Percentiles rank a stretch among this genome's conserved stretches.
phyloP scores from a whole-genome alignment of 2,113 vertebrate genomes.

The Thalassoma bifasciatum region DNA sequence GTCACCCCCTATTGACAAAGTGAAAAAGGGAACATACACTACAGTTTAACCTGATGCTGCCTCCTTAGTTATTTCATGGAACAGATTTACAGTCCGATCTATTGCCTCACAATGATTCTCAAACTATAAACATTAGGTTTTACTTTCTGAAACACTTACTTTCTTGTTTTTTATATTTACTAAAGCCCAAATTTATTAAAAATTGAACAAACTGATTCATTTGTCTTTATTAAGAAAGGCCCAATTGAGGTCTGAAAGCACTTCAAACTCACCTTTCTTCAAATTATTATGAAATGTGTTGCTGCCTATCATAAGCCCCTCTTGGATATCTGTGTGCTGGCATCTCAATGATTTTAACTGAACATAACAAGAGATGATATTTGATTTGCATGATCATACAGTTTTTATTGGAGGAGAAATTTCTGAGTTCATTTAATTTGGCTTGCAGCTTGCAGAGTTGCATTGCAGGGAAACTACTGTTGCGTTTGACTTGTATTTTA shows the following conservation, averaged over 20 bases:
- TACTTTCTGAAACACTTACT: not conserved
- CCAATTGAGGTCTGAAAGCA: slow-evolving; percentile 12
- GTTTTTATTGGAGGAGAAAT: slow-evolving; percentile 23
- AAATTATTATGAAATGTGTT: slow-evolving; percentile 10
- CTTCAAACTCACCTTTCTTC: not conserved
- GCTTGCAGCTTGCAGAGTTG: slow-evolving; percentile 35
- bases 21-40: no score
- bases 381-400: not conserved
- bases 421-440: slow-evolving; percentile 37
- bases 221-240: not conserved
- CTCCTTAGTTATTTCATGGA: no score
- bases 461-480: not conserved
- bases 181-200: not conserved
- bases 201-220: not conserved
- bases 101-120: no score
- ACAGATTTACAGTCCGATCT: no score
- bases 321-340: not conserved
- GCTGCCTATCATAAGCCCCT: not conserved
- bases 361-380: slow-evolving; percentile 8
- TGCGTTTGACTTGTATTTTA: slow-evolving; percentile 21
- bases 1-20: no score
- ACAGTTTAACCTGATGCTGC: no score
- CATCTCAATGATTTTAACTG: slow-evolving; percentile 23
- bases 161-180: slow-evolving; percentile 17
- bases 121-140: not conserved